Evolutionary conservation across 1,140 invertebrate genomes (phyloP), one percentile per base, ranked within the genome.

Genomic region (Hesperophylax magnus): DNA sequence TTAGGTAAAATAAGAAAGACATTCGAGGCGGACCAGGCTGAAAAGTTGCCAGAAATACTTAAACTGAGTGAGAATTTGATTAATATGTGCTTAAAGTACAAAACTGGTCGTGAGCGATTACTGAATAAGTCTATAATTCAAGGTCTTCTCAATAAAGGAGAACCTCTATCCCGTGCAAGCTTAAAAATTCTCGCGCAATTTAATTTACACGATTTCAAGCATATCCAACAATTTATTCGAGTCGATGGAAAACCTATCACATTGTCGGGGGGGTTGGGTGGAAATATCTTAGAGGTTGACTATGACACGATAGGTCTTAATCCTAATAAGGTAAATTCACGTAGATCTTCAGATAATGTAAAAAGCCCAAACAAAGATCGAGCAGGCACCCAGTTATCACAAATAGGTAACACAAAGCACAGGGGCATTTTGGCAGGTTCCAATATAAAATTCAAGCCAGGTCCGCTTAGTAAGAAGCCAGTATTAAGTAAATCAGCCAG

Each of bases 401-500:
- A 31, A 31, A 61, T 14, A n/a, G 39, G 39, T 47, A 77, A 65
- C 52, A 69, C 9, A 65, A 65, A 58, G 58, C 80, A 79, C 80
- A 81, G 54, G 54, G 72, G 81, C 53, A 79, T 83, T 52, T n/a
- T 82, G 61, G 39, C 65, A 34, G 69, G 47, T 7, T 52, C 75
- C 14, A 77, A 79, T 77, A n/a, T 79, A 39, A 76, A 60, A 15
- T 88, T 88, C 54, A 87, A 85, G 80, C 87, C 88, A 17, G 88
- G 88, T 20, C 88, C 88, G 9, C 81, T 89, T 31, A 84, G 84
- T 54, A 87, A 86, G 80, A 89, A 89, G 82, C 56, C 71, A n/a
- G 15, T 72, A 11, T 81, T 89, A 39, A 85, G 88, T 82, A 71
- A 84, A 11, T 56, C 24, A n/a, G 77, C 78, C 14, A 80, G 77